Conservation (phyloP, 2,113 vertebrate genomes). For the Tretioscincus oriximinensis region DNA sequence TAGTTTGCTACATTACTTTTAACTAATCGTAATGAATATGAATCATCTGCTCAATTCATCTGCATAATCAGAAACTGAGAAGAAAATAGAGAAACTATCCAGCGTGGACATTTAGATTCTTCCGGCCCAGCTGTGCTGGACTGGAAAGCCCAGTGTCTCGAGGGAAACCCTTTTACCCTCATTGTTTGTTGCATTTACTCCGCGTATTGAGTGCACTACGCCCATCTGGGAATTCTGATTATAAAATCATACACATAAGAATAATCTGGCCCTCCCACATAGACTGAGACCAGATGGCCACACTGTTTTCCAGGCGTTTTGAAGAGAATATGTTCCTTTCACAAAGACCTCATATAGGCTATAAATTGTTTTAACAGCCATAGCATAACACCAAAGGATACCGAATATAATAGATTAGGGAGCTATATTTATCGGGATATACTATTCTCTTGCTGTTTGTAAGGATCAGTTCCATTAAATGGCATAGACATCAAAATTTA, state of each 20-base stretch:
- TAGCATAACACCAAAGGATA: neutral
- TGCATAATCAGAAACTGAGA: neutral
- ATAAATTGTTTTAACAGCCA: neutral
- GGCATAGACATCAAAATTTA: too few species aligned
- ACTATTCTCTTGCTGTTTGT: too few species aligned
- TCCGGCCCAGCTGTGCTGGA: constrained; percentile 36
- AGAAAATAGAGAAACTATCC: neutral
- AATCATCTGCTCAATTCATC: neutral
- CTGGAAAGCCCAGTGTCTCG: neutral
- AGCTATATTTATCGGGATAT: neutral
- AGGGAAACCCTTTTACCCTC: neutral
- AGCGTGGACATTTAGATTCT: constrained; percentile 7
- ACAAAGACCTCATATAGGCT: neutral
- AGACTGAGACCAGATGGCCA: neutral
- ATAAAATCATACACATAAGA: neutral
- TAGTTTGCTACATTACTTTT: neutral
- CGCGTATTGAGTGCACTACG: accelerated
- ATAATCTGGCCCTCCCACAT: accelerated
- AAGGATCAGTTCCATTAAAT: too few species aligned
- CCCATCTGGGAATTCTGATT: neutral
- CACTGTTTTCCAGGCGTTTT: neutral
- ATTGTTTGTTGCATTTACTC: neutral
- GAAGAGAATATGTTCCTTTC: accelerated
- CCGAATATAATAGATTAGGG: neutral
- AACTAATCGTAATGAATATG: neutral